Evolutionary conservation across 2,888 invertebrate genomes (phyloP).

Genomic region (Copidosoma aretas): DNA sequence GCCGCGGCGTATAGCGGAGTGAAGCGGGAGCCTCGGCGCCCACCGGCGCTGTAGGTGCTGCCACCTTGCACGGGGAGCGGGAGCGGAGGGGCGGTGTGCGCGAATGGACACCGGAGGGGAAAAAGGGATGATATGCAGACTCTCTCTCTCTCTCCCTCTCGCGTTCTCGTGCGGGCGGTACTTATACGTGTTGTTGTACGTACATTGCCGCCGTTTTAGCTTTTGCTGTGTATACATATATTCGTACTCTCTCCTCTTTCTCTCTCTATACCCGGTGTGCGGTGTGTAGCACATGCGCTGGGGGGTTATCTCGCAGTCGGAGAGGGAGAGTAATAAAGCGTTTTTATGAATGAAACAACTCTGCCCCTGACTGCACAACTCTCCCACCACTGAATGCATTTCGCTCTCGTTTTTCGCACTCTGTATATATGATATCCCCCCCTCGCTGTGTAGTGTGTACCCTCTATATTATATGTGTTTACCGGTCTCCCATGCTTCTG

Average conservation of each 20-base stretch:
- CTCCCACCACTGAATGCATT: slow-evolving; percentile 18
- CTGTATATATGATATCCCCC: slow-evolving; percentile 22
- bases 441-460: too few relatives aligned
- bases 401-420: slow-evolving; percentile 41
- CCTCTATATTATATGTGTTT: slow-evolving; percentile 27
- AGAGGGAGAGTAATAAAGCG: slow-evolving; percentile 54
- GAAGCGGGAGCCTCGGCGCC: background rate
- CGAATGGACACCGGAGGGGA: background rate
- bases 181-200: too few relatives aligned
- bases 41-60: slow-evolving; percentile 23
- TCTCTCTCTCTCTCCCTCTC: too few relatives aligned
- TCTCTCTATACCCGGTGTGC: slow-evolving; percentile 34
- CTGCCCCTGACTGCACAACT: slow-evolving; percentile 42
- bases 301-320: slow-evolving; percentile 9
- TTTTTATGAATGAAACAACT: slow-evolving; percentile 62
- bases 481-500: too few relatives aligned
- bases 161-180: too few relatives aligned
- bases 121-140: too few relatives aligned
- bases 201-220: too few relatives aligned
- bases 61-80: slow-evolving; percentile 7
- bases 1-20: background rate
- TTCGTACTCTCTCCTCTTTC: slow-evolving; percentile 27
- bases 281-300: slow-evolving; percentile 61
- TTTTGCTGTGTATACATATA: too few relatives aligned
- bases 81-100: slow-evolving; percentile 6